Percentiles rank a stretch among this genome's conserved stretches.
Conservation (phyloP, 2,888 invertebrate genomes). For the Linnaemya tessellans region DNA sequence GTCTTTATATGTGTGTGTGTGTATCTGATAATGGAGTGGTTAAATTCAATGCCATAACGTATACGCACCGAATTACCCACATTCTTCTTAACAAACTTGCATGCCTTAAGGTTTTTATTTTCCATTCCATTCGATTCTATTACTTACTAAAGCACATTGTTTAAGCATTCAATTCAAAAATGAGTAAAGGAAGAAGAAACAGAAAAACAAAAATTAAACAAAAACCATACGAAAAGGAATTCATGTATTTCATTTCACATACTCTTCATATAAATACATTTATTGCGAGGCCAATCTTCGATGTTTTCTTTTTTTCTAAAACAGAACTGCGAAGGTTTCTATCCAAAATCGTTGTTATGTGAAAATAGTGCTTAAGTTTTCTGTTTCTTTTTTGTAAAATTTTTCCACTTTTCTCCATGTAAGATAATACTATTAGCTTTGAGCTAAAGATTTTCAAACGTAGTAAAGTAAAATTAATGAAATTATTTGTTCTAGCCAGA, state of each 20-base stretch:
- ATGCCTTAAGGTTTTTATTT: conserved; percentile 65
- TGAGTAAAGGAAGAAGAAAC: background rate
- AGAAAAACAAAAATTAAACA: conserved; percentile 1
- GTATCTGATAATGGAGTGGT: background rate
- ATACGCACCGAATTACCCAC: background rate
- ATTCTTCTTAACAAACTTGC: conserved; percentile 22
- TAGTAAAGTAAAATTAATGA: no score
- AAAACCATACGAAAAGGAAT: conserved; percentile 7
- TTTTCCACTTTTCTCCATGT: no score
- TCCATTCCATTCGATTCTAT: conserved; percentile 61
- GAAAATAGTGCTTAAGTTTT: background rate
- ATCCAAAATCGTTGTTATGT: no score
- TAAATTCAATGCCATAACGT: conserved; percentile 38
- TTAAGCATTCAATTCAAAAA: conserved; percentile 51
- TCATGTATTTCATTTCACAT: conserved; percentile 22
- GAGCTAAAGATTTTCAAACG: no score
- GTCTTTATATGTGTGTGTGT: background rate
- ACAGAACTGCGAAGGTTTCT: no score
- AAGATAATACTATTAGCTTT: no score
- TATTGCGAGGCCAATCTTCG: background rate
- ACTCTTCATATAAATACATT: background rate
- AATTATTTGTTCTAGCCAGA: no score
- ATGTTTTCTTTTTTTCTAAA: background rate
- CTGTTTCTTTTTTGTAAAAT: background rate
- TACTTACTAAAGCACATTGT: conserved; percentile 56